Evolutionary conservation across 2,113 vertebrate genomes (phyloP), one percentile per base, ranked within the genome.

Genomic region (Psephotus haematonotus): DNA sequence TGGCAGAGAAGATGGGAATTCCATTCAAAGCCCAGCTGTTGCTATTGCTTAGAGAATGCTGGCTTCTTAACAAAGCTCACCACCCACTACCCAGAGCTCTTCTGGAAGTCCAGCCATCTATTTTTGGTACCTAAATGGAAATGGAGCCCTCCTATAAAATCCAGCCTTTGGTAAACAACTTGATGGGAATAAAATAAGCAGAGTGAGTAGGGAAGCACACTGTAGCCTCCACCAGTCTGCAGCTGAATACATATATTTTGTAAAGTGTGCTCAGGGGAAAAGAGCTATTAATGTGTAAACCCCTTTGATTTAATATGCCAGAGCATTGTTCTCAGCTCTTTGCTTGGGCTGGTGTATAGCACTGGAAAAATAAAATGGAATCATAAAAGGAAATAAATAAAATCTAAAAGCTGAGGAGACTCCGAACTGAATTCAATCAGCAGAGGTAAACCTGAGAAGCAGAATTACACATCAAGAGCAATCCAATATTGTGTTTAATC

Each of bases 391-490:
- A 84, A 81, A 90, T 95, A 94, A 94, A 92, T 92, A 94, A 92
- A 92, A 91, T 79, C 89, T 91, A 86, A 96, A 90, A 94, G 93
- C 74, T 24, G 33, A 33, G 82, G 75, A 82, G 81, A 62, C 65
- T 77, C 44, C 44, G 81, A 62, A 72, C 82, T 37, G 77, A 70
- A 72, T 91, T 91, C 90, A 70, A 23, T 65, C 86, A 91, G 59
- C 77, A 78, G 47, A 70, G 78, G 78, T 75, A 85, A 90, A 76
- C 63, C 63, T 64, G 68, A 81, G 81, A 81, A 87, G 74, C 72
- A 79, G 92, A 96, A 94, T 94, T 95, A 81, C 84, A 87, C 88
- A 94, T 95, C 90, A 94, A 90, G 88, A 90, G 74, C 92, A 67
- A 67, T 49, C 60, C 85, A 74, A 62, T 75, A 62, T 25, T 70